Percentiles rank a stretch among this genome's conserved stretches.
Evolutionary conservation across 2,113 vertebrate species (phyloP).

Genomic region (Entelurus aequoreus): DNA sequence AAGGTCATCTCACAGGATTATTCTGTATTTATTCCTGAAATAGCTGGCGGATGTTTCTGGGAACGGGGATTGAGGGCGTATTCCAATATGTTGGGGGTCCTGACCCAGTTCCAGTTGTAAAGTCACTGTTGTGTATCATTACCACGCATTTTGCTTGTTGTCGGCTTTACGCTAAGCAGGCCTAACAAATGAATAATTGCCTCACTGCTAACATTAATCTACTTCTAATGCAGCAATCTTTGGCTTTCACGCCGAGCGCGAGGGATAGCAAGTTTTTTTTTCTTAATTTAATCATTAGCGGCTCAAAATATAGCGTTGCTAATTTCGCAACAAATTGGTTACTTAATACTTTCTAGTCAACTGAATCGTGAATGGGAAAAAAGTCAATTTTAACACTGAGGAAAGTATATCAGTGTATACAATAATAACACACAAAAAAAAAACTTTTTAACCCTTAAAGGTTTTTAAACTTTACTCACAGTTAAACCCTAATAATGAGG

Average conservation of each 20-base stretch:
- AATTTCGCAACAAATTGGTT: slow-evolving; percentile 33
- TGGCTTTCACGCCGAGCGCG: slow-evolving; percentile 39
- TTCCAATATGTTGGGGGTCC: no score
- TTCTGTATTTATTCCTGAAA: background rate
- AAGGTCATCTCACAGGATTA: background rate
- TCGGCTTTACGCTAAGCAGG: slow-evolving; percentile 44
- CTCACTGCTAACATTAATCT: slow-evolving; percentile 57
- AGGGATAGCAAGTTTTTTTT: slow-evolving; percentile 51
- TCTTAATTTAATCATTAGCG: slow-evolving; percentile 62
- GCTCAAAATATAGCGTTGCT: slow-evolving; percentile 39
- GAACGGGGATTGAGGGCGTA: background rate
- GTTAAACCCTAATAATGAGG: no score
- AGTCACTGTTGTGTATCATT: background rate
- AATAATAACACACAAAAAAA: no score
- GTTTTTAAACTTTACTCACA: no score
- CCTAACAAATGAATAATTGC: slow-evolving; percentile 57
- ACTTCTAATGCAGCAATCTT: slow-evolving; percentile 51
- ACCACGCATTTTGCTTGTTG: background rate
- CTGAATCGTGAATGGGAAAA: no score
- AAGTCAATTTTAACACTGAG: no score
- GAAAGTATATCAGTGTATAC: no score
- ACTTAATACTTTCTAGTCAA: background rate
- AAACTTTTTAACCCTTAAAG: no score
- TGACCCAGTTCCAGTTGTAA: background rate
- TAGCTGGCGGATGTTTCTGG: background rate